These are phyloP conservation scores for Malthinus flaveolus DNA, from an alignment of 2,888 invertebrate genomes.

Conservation along the genomic window DNA sequence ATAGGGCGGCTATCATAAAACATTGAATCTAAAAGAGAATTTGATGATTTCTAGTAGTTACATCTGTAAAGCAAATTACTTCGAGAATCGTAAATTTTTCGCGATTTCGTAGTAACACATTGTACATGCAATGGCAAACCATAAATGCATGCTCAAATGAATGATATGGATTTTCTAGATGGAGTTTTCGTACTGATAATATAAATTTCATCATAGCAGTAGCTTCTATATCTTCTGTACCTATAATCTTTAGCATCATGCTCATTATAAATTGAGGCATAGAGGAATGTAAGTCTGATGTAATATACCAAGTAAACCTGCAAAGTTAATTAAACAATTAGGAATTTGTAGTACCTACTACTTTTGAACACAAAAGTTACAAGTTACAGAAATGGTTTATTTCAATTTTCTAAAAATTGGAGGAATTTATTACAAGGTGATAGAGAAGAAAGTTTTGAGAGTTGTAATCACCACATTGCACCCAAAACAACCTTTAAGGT, in stretches of 20 bases:
- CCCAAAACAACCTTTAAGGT: too few species aligned
- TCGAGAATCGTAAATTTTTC: conserved; percentile 57
- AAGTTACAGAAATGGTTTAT: too few species aligned
- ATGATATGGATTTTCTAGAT: conserved; percentile 63
- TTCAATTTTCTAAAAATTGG: too few species aligned
- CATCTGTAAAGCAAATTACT: conserved; percentile 45
- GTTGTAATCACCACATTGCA: too few species aligned
- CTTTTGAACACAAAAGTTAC: too few species aligned
- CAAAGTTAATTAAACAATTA: conserved; percentile 4
- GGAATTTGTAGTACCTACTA: too few species aligned
- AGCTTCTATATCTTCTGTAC: conserved; percentile 53
- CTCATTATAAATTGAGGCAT: conserved; percentile 59
- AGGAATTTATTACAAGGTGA: too few species aligned
- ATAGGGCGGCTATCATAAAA: conserved; percentile 61
- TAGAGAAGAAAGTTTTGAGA: too few species aligned
- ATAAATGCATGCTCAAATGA: conserved; percentile 67
- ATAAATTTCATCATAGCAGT: conserved; percentile 55
- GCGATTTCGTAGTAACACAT: conserved; percentile 57
- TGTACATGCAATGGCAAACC: conserved; percentile 64
- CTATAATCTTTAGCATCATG: conserved; percentile 59
- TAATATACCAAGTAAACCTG: conserved; percentile 60
- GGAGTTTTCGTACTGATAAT: conserved; percentile 56
- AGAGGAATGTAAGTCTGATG: conserved; percentile 55
- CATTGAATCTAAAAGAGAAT: conserved; percentile 54
- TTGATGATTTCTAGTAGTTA: not conserved